These are phyloP conservation scores for Resseliella maxima DNA, from an alignment of 2,888 invertebrate species.

Conservation along the genomic window DNA sequence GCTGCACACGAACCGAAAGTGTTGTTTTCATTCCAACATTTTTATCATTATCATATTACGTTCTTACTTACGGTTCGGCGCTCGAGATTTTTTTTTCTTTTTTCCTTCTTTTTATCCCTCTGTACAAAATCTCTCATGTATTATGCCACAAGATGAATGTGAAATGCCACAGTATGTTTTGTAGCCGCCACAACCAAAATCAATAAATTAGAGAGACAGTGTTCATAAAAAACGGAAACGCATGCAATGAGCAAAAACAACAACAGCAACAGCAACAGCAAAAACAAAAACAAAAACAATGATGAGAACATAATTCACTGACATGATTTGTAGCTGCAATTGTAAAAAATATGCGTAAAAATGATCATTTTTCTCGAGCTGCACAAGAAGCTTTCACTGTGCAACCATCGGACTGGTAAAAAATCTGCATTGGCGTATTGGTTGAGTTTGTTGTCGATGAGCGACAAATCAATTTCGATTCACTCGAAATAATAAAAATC, in stretches of 20 bases:
- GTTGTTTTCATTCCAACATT: conserved; percentile 42
- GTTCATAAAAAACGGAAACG: conserved; percentile 32
- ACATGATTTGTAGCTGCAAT: conserved; percentile 19
- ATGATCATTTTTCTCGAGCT: not conserved
- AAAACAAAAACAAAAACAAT: not conserved
- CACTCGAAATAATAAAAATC: conserved; percentile 16
- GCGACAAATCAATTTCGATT: conserved; percentile 47
- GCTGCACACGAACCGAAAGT: conserved; percentile 6
- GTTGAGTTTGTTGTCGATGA: not conserved
- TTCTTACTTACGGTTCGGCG: not conserved
- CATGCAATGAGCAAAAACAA: not conserved
- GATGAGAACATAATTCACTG: conserved; percentile 34
- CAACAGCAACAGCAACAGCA: not conserved
- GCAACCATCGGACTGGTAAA: not conserved
- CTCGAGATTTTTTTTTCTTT: not conserved
- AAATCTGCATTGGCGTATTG: not conserved
- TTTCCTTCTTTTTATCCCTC: not conserved
- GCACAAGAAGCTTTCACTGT: conserved; percentile 29
- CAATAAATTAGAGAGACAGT: conserved; percentile 42
- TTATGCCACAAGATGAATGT: not conserved
- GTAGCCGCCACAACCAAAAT: not conserved
- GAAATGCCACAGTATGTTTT: not conserved
- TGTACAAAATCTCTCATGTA: not conserved
- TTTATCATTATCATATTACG: conserved; percentile 54
- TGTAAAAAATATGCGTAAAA: conserved; percentile 38